Evolutionary conservation across 2,797 vertebrate genomes (phyloP), one percentile per base, ranked within the genome.

Genomic region (Eulemur rubriventer): DNA sequence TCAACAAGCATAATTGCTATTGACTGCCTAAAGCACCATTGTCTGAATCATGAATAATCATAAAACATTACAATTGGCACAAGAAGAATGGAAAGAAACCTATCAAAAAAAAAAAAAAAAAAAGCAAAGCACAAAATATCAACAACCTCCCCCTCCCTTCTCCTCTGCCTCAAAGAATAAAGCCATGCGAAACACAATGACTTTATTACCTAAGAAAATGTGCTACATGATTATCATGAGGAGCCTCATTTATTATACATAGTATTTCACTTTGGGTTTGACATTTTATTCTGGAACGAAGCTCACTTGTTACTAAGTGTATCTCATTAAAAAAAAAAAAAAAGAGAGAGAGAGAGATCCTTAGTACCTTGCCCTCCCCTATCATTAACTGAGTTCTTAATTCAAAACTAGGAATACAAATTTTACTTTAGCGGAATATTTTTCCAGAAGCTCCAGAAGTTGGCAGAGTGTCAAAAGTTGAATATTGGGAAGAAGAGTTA

Each of bases 1-100:
- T 98, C 97, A 98, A 96, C 97, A 98, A 98, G 97, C 98, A 96
- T 98, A 99, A 99, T 99, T 99, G 98, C 98, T 98, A 98, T 98
- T 98, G 98, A 99, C 98, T 98, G 98, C 98, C 97, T 98, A 98
- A 98, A 98, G 98, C 97, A 95, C 95, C 96, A 96, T 98, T 98
- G 95, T 97, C 96, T 98, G 97, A 98, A 98, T 96, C 98, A 97
- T 94, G 97, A 98, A 98, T 98, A 98, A 97, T 97, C 95, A 97
- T 98, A 98, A 98, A 98, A 98, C 95, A 96, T 98, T 98, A 92
- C 96, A 98, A 95, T 95, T 95, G 96, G 92, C 98, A 94, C 97
- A 98, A 98, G 98, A 97, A 98, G 78, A 96, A 97, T 97, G 87
- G 78, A 94, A 96, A 93, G 33, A 97, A 95, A 80, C 93, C 17